A percentile compares a stretch with the other conserved stretches of the same genome.
Conservation (phyloP, 92 coral and sea anemone species). For the Phenganax subtilis region DNA sequence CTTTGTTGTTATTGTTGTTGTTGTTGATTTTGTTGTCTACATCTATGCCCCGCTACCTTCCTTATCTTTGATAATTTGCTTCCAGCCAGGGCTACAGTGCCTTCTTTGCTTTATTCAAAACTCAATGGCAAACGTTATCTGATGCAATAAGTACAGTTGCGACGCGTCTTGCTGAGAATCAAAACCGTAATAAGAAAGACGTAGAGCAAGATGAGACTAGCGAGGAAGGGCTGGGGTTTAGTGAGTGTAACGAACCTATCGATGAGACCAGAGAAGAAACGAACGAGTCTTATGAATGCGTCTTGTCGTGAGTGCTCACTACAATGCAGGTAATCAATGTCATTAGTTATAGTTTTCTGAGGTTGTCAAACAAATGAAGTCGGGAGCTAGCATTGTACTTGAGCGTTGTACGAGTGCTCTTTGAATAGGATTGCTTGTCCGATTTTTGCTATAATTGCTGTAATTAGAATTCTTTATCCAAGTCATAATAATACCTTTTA, state of each 20-base stretch:
- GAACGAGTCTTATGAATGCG: slow-evolving; percentile 30
- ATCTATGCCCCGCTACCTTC: neutral
- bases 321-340: neutral
- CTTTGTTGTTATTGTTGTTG: neutral
- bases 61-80: slow-evolving; percentile 3
- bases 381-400: too few species aligned
- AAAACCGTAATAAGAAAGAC: slow-evolving; percentile 13
- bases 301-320: neutral
- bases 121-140: slow-evolving; percentile 71
- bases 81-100: slow-evolving; percentile 75
- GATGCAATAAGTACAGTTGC: slow-evolving; percentile 54
- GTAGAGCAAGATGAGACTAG: slow-evolving; percentile 14
- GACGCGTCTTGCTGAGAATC: slow-evolving; percentile 36
- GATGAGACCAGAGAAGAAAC: neutral
- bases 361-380: too few species aligned
- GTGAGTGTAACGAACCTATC: neutral
- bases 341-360: neutral
- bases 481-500: too few species aligned
- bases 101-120: slow-evolving; percentile 74
- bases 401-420: too few species aligned
- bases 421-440: too few species aligned
- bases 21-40: neutral
- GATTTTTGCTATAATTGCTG: too few species aligned
- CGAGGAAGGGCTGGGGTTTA: slow-evolving; percentile 14
- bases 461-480: too few species aligned